These are phyloP conservation scores for Halisarca cf. caerulea DNA, from an alignment of 37 sponge, comb jelly and placozoan genomes.

Conservation along the genomic window DNA sequence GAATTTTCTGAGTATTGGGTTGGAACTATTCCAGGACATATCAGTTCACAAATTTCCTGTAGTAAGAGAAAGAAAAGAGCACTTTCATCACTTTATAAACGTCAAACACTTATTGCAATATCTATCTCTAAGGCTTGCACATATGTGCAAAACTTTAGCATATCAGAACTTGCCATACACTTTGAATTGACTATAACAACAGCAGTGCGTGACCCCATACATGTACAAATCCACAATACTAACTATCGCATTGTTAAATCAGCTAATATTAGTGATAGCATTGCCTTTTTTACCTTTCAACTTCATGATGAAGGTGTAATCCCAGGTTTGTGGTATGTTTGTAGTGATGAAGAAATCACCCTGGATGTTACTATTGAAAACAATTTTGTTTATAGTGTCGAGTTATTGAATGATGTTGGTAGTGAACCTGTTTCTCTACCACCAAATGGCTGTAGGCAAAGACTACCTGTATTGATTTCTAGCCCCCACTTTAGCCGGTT, in stretches of 20 bases:
- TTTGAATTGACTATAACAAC: no score
- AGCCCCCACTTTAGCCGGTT: background rate
- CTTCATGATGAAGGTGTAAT: background rate
- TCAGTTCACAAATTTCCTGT: background rate
- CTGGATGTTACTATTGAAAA: background rate
- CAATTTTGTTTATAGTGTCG: background rate
- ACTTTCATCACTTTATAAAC: no score
- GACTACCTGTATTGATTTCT: background rate
- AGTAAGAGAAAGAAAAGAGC: background rate
- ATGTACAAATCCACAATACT: no score
- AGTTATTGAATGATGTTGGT: background rate
- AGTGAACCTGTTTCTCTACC: conserved; percentile 18
- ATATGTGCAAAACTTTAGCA: no score
- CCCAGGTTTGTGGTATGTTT: background rate
- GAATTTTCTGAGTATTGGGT: background rate
- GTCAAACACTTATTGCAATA: no score
- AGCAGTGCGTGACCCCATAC: no score
- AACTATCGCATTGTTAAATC: no score
- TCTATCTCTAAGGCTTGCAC: no score
- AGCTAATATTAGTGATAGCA: no score
- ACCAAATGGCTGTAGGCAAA: background rate
- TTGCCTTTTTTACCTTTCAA: no score
- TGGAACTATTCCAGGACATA: background rate
- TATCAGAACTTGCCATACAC: no score
- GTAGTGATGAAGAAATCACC: background rate